Conservation (phyloP, 2,113 vertebrate genomes). For the Eira barbara region DNA sequence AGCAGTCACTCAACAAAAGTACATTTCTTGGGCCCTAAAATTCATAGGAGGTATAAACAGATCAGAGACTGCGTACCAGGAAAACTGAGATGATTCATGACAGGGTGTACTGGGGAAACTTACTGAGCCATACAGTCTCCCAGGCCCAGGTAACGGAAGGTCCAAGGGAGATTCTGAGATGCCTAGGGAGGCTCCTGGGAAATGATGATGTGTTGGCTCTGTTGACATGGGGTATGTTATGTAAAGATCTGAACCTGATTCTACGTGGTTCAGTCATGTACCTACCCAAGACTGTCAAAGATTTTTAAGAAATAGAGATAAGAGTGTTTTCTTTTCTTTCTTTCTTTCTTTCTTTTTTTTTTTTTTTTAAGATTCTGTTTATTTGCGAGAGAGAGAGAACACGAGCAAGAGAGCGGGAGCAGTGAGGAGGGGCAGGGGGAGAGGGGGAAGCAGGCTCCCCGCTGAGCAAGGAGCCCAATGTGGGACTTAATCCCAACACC, state of each 20-base stretch:
- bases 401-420: no score
- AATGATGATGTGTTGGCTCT: background rate
- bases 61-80: background rate
- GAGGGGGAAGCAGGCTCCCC: no score
- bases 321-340: background rate
- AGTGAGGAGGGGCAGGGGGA: no score
- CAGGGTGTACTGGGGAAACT: no score
- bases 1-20: background rate
- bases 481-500: no score
- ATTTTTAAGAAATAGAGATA: background rate
- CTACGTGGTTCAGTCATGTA: background rate
- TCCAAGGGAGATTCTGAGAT: background rate
- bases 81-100: background rate
- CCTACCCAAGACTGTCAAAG: background rate
- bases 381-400: no score
- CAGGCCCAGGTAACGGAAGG: background rate
- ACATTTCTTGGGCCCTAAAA: background rate
- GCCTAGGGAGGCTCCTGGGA: background rate
- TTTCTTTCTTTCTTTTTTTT: no score
- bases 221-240: background rate
- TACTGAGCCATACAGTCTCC: background rate
- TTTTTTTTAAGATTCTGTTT: no score
- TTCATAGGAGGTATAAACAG: background rate
- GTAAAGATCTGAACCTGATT: background rate
- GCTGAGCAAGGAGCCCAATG: no score